Evolutionary conservation across 2,888 invertebrate genomes (phyloP).

Genomic region (Operophtera brumata): DNA sequence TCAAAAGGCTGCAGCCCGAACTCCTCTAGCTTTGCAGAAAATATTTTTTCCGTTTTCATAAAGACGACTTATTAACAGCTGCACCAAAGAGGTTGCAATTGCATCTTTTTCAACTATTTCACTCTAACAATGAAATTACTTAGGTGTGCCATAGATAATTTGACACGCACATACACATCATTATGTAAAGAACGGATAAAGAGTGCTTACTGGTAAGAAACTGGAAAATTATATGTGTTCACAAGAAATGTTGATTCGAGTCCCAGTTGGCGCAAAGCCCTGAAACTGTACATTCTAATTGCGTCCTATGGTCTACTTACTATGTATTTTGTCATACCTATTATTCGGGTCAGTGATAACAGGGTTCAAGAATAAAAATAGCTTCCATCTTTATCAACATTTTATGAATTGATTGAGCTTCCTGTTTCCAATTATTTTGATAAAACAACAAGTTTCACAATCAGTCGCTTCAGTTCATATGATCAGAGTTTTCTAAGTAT

Average conservation of each 20-base stretch:
- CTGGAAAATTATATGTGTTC: background rate
- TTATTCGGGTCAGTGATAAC: conserved; percentile 13
- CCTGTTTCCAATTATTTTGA: background rate
- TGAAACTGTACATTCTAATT: conserved; percentile 10
- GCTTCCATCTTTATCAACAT: background rate
- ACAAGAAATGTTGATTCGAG: conserved; percentile 5
- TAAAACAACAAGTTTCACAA: background rate
- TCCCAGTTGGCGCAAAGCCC: conserved; percentile 14
- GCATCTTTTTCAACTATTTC: conserved; percentile 16
- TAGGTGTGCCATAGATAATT: conserved; percentile 27
- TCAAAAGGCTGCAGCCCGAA: background rate
- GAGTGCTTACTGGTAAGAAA: background rate
- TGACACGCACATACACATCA: conserved; percentile 11
- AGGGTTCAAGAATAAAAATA: conserved; percentile 2
- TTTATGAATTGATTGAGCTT: background rate
- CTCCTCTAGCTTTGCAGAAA: conserved; percentile 3
- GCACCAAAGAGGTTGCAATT: conserved; percentile 7
- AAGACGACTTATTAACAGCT: conserved; percentile 1
- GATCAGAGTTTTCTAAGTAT: background rate
- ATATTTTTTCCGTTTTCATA: background rate
- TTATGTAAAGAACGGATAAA: conserved; percentile 6
- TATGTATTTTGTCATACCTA: background rate
- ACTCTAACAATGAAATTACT: conserved; percentile 17
- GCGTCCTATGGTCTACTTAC: background rate
- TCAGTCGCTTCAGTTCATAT: background rate